These are phyloP conservation scores for Napeogenes inachia DNA, from an alignment of 2,888 invertebrate species.

Conservation along the genomic window DNA sequence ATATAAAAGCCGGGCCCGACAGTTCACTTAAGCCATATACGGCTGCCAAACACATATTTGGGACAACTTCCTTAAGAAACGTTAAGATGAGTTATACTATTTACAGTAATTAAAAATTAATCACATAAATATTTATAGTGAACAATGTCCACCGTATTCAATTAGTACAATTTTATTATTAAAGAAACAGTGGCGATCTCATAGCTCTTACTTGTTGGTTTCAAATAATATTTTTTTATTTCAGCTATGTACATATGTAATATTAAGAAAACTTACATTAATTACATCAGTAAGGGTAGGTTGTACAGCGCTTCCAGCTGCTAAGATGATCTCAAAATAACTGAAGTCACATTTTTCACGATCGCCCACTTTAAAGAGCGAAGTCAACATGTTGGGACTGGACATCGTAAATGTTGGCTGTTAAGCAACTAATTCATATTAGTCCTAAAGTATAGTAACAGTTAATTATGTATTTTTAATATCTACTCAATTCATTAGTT, in stretches of 20 bases:
- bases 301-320: slow-evolving; percentile 52
- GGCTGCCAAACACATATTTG: slow-evolving; percentile 18
- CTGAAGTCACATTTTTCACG: slow-evolving; percentile 50
- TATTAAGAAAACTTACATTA: slow-evolving; percentile 35
- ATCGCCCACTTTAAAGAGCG: slow-evolving; percentile 41
- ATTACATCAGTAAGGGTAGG: slow-evolving; percentile 40
- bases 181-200: too few relatives aligned
- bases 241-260: too few relatives aligned
- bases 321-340: slow-evolving; percentile 42
- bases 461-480: background rate
- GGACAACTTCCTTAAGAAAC: slow-evolving; percentile 18
- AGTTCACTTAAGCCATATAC: slow-evolving; percentile 29
- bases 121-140: too few relatives aligned
- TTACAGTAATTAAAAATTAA: too few relatives aligned
- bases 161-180: too few relatives aligned
- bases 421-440: slow-evolving; percentile 17
- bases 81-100: too few relatives aligned
- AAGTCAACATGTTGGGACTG: slow-evolving; percentile 49
- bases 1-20: slow-evolving; percentile 22
- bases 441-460: too few relatives aligned
- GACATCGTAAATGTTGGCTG: slow-evolving; percentile 36
- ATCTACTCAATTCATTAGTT: background rate
- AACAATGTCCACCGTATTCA: too few relatives aligned
- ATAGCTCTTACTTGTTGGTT: too few relatives aligned
- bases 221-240: too few relatives aligned